Evolutionary conservation across 1,140 invertebrate genomes (phyloP).

Genomic region (Neocloeon triangulifer): DNA sequence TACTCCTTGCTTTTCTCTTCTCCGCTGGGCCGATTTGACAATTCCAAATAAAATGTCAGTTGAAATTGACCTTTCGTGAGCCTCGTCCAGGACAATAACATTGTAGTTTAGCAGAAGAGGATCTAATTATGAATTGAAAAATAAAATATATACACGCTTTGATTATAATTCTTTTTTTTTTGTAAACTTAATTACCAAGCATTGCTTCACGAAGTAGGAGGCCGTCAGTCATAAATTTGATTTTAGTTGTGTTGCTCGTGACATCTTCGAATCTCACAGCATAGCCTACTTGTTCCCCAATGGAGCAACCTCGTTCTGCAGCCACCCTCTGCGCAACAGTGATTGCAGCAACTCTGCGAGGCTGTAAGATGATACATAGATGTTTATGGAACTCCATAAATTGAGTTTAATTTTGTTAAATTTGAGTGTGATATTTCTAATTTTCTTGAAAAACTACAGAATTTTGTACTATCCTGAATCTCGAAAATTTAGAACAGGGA

Average conservation of each 20-base stretch:
- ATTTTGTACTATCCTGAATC: neutral
- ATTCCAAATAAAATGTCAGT: slow-evolving; percentile 83
- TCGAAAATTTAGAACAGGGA: neutral
- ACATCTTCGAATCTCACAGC: slow-evolving; percentile 82
- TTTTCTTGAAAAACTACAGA: neutral
- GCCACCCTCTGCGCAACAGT: slow-evolving; percentile 74
- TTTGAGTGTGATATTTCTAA: neutral
- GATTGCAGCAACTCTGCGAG: slow-evolving; percentile 77
- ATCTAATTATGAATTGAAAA: slow-evolving; percentile 19
- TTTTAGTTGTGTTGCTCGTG: slow-evolving; percentile 47
- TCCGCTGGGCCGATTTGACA: slow-evolving; percentile 55
- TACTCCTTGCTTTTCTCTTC: slow-evolving; percentile 29
- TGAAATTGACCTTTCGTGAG: slow-evolving; percentile 88
- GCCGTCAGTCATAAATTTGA: slow-evolving; percentile 85
- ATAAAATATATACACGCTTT: neutral
- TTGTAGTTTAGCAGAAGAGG: slow-evolving; percentile 49
- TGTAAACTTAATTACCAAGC: slow-evolving; percentile 16
- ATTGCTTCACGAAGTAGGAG: slow-evolving; percentile 82
- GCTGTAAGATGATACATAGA: slow-evolving; percentile 22
- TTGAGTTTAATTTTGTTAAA: neutral
- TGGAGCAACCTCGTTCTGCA: slow-evolving; percentile 33
- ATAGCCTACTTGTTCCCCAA: slow-evolving; percentile 70
- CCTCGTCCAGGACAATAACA: slow-evolving; percentile 86
- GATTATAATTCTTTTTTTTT: neutral
- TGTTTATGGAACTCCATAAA: neutral